Conservation (phyloP, 2,888 invertebrate genomes). For the Allophyes oxyacanthae region DNA sequence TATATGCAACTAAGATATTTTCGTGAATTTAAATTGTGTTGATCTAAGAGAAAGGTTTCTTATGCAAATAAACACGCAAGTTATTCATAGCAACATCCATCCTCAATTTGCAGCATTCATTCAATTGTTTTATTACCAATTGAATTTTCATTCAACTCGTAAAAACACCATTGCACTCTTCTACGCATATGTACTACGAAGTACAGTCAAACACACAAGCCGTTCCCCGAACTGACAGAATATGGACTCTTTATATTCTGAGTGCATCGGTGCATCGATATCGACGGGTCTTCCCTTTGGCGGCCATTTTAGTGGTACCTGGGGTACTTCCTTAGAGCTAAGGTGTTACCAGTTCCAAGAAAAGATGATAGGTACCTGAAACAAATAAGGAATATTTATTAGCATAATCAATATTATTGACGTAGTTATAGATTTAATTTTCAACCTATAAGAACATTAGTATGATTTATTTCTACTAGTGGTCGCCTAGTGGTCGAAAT, state of each 20-base stretch:
- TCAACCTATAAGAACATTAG: not conserved
- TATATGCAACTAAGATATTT: too few species aligned
- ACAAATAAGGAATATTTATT: constrained; percentile 57
- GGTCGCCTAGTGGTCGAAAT: too few species aligned
- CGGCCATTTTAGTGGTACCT: constrained; percentile 45
- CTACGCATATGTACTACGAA: constrained; percentile 48
- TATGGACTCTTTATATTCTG: constrained; percentile 51
- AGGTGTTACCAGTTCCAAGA: constrained; percentile 52
- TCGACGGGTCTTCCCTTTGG: constrained; percentile 41
- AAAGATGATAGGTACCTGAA: constrained; percentile 70
- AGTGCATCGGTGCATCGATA: constrained; percentile 53
- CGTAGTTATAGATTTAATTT: not conserved
- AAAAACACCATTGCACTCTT: constrained; percentile 41
- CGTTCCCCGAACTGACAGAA: constrained; percentile 56
- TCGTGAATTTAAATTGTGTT: too few species aligned
- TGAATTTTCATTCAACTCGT: constrained; percentile 37
- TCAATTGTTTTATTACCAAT: constrained; percentile 32
- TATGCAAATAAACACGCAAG: too few species aligned
- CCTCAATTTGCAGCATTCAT: not conserved
- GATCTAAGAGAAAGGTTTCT: too few species aligned
- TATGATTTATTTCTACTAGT: too few species aligned
- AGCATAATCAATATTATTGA: constrained; percentile 10
- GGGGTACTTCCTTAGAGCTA: constrained; percentile 47
- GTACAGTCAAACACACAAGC: constrained; percentile 45
- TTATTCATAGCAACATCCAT: constrained; percentile 1